Conservation (phyloP, 1,140 invertebrate genomes). For the Bombus polaris region DNA sequence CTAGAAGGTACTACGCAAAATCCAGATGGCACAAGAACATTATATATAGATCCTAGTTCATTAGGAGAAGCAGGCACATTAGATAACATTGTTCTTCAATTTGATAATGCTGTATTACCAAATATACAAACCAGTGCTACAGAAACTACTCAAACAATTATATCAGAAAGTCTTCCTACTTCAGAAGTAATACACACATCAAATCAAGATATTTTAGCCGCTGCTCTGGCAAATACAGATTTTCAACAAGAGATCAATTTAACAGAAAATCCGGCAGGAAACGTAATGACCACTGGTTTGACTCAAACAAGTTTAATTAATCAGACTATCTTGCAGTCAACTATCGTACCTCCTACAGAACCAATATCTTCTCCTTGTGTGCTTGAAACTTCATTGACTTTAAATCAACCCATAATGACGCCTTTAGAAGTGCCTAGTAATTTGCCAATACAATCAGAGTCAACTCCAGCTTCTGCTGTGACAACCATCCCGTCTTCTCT, state of each 20-base stretch:
- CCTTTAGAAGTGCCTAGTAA: constrained; percentile 88
- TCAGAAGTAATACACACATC: constrained; percentile 76
- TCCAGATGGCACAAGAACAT: constrained; percentile 75
- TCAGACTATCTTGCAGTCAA: constrained; percentile 79
- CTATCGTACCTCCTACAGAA: constrained; percentile 78
- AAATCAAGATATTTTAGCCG: constrained; percentile 89
- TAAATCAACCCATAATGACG: constrained; percentile 92
- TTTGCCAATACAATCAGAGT: constrained; percentile 79
- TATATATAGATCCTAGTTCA: constrained; percentile 79
- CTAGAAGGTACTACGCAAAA: constrained; percentile 77
- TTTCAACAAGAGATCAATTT: constrained; percentile 85
- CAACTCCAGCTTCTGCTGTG: constrained; percentile 74
- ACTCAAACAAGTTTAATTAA: constrained; percentile 77
- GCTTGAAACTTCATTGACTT: constrained; percentile 87
- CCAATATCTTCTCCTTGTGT: constrained; percentile 83
- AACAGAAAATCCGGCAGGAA: constrained; percentile 72
- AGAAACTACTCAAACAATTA: constrained; percentile 60
- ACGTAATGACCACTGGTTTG: constrained; percentile 69
- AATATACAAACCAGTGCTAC: constrained; percentile 58
- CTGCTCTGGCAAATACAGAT: constrained; percentile 89
- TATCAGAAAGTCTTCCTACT: constrained; percentile 67
- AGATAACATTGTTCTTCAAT: constrained; percentile 81
- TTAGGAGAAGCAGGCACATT: constrained; percentile 74
- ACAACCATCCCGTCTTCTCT: constrained; percentile 83
- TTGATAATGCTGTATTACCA: constrained; percentile 77